Evolutionary conservation across 2,797 vertebrate species (phyloP), one percentile per base, ranked within the genome.

Genomic region (Hybognathus amarus): DNA sequence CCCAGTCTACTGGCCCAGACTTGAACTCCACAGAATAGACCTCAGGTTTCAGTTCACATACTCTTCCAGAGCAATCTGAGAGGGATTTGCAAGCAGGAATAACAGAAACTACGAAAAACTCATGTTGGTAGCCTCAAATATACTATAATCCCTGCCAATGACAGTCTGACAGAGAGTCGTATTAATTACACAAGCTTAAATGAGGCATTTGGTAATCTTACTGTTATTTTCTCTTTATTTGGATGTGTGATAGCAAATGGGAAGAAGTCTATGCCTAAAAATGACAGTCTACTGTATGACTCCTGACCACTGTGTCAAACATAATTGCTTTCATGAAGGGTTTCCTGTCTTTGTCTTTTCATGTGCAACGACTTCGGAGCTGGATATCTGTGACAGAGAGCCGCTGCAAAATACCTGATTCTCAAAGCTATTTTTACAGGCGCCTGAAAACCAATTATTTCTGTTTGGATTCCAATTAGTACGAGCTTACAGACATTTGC

Each of bases 391-490:
- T 82, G 40, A 56, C 56, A n/a, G 56, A 70, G 22, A 36, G n/a
- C 33, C 45, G 52, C 27, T 24, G 40, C 70, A n/a, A 82, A 77
- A 77, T 63, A 82, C 42, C 33, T 22, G 12, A 38, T 56, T 40
- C 52, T 40, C 73, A 59, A 24, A 75, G 52, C 71, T n/a, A 38
- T 75, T 56, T 52, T 75, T 75, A 56, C 71, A 75, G 12, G n/a
- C 12, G 33, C 50, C 33, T 75, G 50, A 75, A 75, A 75, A 56
- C 71, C 71, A 75, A 75, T 75, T 75, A 75, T 59, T 75, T 56
- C 73, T 75, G 52, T 75, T 75, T 75, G 73, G 73, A 75, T 75
- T 59, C 73, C 52, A 75, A 75, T 75, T 59, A 75, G 73, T 56
- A 40, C 59, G 52, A 59, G 73, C 33, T 59, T 59, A 75, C 52